Evolutionary conservation across 2,113 vertebrate genomes (phyloP).

Genomic region (Phainopepla nitens): DNA sequence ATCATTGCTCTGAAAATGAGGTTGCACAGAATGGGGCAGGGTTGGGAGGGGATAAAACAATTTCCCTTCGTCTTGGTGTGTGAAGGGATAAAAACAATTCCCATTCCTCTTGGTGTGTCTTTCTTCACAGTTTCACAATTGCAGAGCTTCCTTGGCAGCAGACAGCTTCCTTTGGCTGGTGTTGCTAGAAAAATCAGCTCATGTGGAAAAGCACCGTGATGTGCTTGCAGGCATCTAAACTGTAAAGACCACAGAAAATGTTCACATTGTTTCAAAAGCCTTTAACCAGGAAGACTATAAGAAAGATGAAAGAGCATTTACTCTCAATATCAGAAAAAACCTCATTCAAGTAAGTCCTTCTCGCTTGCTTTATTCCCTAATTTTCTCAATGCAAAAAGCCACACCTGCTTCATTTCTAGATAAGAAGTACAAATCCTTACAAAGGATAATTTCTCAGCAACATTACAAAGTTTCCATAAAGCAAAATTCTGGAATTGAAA

Average conservation of each 20-base stretch:
- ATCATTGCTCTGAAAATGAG: neutral
- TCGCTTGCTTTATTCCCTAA: neutral
- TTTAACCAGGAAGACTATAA: neutral
- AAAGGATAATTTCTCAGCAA: neutral
- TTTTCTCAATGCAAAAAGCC: neutral
- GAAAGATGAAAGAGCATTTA: neutral
- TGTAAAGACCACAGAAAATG: neutral
- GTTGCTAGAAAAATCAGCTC: neutral
- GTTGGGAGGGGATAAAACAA: neutral
- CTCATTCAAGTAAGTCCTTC: neutral
- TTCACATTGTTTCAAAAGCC: neutral
- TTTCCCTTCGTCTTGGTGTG: neutral
- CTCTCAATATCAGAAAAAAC: neutral
- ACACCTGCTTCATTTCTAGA: neutral
- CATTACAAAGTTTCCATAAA: neutral
- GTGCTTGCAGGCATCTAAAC: neutral
- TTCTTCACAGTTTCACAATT: neutral
- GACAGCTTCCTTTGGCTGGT: neutral
- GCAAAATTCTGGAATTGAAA: neutral
- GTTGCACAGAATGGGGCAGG: neutral
- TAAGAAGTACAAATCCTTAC: neutral
- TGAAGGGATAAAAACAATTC: neutral
- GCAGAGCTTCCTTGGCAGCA: neutral
- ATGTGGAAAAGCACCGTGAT: neutral
- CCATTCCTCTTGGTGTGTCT: neutral